A percentile compares a stretch with the other conserved stretches of the same genome.
phyloP scores from a whole-genome alignment of 2,113 vertebrate species.

The Callospermophilus lateralis region DNA sequence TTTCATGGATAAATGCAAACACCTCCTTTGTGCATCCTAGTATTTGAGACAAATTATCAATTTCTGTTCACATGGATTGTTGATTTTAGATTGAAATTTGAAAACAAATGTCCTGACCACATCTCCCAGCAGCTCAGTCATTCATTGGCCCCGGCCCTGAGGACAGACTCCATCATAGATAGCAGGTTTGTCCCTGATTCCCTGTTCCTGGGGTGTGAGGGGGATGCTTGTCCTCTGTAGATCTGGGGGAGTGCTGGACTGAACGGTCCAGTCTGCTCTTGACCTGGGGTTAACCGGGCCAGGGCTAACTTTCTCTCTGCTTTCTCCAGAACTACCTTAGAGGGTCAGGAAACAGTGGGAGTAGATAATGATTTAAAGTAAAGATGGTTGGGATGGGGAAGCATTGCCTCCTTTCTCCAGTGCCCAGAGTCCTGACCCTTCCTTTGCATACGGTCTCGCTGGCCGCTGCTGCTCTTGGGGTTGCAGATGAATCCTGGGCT shows the following conservation, averaged over 20 bases:
- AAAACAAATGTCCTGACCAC: neutral
- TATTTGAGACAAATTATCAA: constrained; percentile 13
- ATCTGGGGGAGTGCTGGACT: neutral
- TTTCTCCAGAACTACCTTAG: constrained; percentile 15
- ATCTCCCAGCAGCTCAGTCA: neutral
- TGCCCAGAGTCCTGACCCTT: constrained; percentile 84
- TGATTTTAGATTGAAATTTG: neutral
- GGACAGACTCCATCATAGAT: neutral
- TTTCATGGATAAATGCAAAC: neutral
- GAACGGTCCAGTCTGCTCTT: neutral
- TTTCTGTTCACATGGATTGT: constrained; percentile 7
- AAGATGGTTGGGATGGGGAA: neutral
- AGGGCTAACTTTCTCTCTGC: neutral
- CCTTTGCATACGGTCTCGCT: neutral
- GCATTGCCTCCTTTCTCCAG: constrained; percentile 86
- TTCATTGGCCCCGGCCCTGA: neutral
- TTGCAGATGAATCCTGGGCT: neutral
- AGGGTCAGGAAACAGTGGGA: constrained; percentile 56
- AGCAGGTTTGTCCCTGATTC: neutral
- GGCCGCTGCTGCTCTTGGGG: neutral
- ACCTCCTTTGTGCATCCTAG: neutral
- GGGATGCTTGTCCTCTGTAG: rapidly evolving
- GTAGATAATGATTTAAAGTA: constrained; percentile 54
- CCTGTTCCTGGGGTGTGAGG: neutral
- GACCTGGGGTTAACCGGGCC: neutral